These are phyloP conservation scores for Tachina grossa DNA, from an alignment of 2,888 invertebrate species.

Conservation along the genomic window DNA sequence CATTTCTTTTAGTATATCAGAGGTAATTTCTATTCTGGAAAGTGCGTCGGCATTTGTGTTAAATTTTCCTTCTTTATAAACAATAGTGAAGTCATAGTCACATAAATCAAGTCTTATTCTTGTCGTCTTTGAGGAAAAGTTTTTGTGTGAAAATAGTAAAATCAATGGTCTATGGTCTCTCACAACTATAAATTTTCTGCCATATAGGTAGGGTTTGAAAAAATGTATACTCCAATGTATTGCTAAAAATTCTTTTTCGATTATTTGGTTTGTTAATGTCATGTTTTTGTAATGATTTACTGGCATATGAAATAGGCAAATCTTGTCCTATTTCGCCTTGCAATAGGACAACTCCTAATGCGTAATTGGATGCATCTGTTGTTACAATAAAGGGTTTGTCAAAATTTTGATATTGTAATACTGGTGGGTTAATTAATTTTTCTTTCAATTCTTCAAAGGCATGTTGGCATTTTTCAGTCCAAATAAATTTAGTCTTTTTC, in stretches of 20 bases:
- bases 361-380: neutral
- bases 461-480: neutral
- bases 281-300: neutral
- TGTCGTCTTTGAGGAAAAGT: neutral
- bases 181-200: constrained; percentile 4
- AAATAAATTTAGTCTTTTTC: too few species aligned
- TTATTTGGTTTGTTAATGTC: constrained; percentile 7
- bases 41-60: neutral
- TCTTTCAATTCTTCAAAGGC: neutral
- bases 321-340: constrained; percentile 1
- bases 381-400: neutral
- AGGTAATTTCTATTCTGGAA: neutral
- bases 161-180: neutral
- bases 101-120: too few species aligned
- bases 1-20: constrained; percentile 5
- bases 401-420: constrained; percentile 3
- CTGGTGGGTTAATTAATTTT: neutral
- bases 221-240: neutral
- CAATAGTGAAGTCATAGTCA: too few species aligned
- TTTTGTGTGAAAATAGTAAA: constrained; percentile 4
- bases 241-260: neutral
- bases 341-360: neutral
- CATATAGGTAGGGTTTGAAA: neutral
- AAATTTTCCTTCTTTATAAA: too few species aligned
- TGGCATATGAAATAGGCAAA: neutral